A percentile compares a stretch with the other conserved stretches of the same genome.
These are phyloP conservation scores for Poecilus cupreus DNA, from an alignment of 2,888 invertebrate species.

Conservation along the genomic window DNA sequence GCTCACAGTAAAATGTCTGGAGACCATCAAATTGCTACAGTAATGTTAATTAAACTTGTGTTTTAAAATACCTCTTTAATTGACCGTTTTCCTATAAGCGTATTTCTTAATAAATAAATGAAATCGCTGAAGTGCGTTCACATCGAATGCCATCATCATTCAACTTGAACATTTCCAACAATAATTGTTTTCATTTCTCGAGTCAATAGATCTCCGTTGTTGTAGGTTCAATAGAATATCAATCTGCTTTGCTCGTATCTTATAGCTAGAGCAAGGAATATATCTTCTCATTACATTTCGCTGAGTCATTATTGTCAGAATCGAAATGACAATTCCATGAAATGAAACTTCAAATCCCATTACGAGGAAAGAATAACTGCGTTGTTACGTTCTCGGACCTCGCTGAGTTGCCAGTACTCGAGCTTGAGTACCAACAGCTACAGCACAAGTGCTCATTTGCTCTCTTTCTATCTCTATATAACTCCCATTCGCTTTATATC, in stretches of 20 bases:
- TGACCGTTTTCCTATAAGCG: too few species aligned
- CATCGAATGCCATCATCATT: too few species aligned
- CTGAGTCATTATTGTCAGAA: conserved; percentile 23
- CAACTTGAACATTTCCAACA: background rate
- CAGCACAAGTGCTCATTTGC: background rate
- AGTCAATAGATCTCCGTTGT: too few species aligned
- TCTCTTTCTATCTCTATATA: background rate
- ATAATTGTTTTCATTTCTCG: background rate
- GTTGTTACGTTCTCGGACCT: conserved; percentile 29
- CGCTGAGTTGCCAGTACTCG: background rate
- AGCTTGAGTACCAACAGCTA: background rate
- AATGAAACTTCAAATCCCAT: conserved; percentile 47
- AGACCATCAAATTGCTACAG: too few species aligned
- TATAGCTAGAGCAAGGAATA: background rate
- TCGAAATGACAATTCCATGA: conserved; percentile 40
- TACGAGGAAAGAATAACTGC: conserved; percentile 43
- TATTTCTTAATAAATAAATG: too few species aligned
- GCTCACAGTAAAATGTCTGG: too few species aligned
- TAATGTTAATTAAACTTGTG: too few species aligned
- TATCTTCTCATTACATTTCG: conserved; percentile 7
- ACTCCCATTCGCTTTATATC: background rate
- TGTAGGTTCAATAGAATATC: background rate
- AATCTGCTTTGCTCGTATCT: background rate
- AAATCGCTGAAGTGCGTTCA: too few species aligned
- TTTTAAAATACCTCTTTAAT: too few species aligned